phyloP scores from a whole-genome alignment of 2,888 invertebrate species.

The Hydraecia micacea region DNA sequence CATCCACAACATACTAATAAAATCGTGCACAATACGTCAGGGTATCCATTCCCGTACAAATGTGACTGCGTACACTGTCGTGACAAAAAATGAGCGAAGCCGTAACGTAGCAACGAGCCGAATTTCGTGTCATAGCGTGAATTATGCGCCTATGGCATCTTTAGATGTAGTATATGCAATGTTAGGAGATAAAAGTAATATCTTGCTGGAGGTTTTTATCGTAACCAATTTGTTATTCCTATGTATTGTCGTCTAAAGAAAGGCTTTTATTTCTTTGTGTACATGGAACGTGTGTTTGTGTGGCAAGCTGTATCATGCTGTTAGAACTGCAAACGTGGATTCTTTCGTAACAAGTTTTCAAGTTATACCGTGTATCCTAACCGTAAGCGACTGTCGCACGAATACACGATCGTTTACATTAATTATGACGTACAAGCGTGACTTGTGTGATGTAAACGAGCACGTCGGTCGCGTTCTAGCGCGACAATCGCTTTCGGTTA shows the following conservation, averaged over 20 bases:
- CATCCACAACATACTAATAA: conserved; percentile 60
- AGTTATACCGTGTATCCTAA: too few relatives aligned
- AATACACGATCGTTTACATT: too few relatives aligned
- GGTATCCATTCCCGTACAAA: conserved; percentile 45
- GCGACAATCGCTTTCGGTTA: too few relatives aligned
- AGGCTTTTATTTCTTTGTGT: background rate
- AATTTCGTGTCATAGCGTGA: conserved; percentile 69
- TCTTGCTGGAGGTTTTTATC: background rate
- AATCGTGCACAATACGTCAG: conserved; percentile 58
- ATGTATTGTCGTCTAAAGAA: too few relatives aligned
- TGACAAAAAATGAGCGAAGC: conserved; percentile 70
- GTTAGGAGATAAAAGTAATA: conserved; percentile 49
- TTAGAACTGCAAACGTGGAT: background rate
- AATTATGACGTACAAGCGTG: too few relatives aligned
- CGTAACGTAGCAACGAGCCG: conserved; percentile 66
- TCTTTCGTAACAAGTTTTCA: too few relatives aligned
- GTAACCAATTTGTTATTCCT: background rate
- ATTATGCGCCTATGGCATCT: conserved; percentile 58
- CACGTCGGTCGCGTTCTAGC: too few relatives aligned
- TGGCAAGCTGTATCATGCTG: background rate
- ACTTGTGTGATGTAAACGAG: too few relatives aligned
- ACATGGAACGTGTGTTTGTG: background rate
- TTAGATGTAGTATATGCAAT: conserved; percentile 63
- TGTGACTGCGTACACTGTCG: conserved; percentile 49
- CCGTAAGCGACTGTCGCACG: too few relatives aligned